Base-by-base conservation (phyloP, 2,113 vertebrate species). In the Protobothrops mucrosquamatus region DNA sequence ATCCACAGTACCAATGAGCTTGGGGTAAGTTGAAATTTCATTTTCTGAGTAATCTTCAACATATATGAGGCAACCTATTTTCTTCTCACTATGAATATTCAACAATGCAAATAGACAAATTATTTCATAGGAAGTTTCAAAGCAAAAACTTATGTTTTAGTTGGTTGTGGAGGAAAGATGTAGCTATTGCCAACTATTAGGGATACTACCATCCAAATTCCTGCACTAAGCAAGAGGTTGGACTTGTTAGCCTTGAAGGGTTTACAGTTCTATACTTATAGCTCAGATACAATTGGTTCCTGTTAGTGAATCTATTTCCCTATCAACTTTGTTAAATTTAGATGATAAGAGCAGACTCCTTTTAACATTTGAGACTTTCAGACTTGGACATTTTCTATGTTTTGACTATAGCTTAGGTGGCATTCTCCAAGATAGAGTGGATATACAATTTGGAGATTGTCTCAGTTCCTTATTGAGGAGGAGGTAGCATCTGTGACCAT, bases 11-110 rank as follows among this genome's bases (percentile, higher is more conserved):
- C 64, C 51, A 93, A 90, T 87, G 93, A 94, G 95, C 95, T 95
- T 88, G 88, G 85, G 87, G 89, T 94, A 94, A 95, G 95, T 93
- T 81, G 93, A 95, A 93, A 81, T 91, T 86, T n/a, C 12, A 51
- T 88, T 90, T 34, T 85, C 93, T 61, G 90, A 91, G 0, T 0
- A 94, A 90, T 11, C 92, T 90, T 24, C 87, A 69, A 48, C 86
- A 64, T 85, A 88, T 93, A 92, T 56, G 93, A 90, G 46, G 6
- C 89, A 59, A 61, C 34, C 89, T 94, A 10, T 95, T 1, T 0
- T 88, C 88, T 93, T 86, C 15, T 61, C 54, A 34, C 64, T 34
- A 18, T 18, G 46, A 43, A 39, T 92, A 55, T 59, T 59, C 48
- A 54, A 43, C 34, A 46, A 18, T 88, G 94, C 52, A 89, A 85